These are phyloP conservation scores for Cantharis nigra DNA, from an alignment of 2,888 invertebrate species.

Conservation along the genomic window DNA sequence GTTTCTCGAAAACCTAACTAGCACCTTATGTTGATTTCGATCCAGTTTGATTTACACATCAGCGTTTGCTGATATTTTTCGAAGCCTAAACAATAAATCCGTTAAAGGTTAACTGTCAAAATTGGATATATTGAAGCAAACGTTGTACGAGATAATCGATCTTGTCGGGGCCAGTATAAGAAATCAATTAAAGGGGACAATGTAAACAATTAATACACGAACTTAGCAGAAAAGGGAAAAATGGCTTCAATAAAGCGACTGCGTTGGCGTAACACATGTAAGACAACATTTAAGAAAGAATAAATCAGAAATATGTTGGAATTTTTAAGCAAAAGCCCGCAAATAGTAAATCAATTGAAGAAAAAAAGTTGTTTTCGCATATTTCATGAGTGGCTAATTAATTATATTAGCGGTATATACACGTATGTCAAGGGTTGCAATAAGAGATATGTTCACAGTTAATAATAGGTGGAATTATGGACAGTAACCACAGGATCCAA, in stretches of 20 bases:
- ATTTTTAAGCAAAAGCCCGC: background rate
- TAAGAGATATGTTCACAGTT: constrained; percentile 40
- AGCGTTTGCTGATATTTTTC: background rate
- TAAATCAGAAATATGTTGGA: background rate
- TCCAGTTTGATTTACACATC: background rate
- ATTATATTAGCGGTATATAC: constrained; percentile 29
- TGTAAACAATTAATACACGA: background rate
- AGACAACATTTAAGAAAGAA: background rate
- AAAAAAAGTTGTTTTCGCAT: background rate
- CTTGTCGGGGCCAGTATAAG: background rate
- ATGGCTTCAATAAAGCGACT: background rate
- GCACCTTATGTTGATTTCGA: too few species aligned
- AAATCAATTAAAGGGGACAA: background rate
- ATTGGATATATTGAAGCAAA: background rate
- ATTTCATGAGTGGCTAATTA: constrained; percentile 23
- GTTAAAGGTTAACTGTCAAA: background rate
- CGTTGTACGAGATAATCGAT: background rate
- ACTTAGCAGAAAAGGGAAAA: background rate
- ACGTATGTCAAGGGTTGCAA: constrained; percentile 28
- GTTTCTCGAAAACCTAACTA: too few species aligned
- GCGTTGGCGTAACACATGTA: background rate
- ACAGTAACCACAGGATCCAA: constrained; percentile 35
- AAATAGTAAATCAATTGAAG: background rate
- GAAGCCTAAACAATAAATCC: background rate
- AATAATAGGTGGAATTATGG: constrained; percentile 40